phyloP scores from a whole-genome alignment of 2,888 invertebrate genomes.

The Achlya flavicornis region DNA sequence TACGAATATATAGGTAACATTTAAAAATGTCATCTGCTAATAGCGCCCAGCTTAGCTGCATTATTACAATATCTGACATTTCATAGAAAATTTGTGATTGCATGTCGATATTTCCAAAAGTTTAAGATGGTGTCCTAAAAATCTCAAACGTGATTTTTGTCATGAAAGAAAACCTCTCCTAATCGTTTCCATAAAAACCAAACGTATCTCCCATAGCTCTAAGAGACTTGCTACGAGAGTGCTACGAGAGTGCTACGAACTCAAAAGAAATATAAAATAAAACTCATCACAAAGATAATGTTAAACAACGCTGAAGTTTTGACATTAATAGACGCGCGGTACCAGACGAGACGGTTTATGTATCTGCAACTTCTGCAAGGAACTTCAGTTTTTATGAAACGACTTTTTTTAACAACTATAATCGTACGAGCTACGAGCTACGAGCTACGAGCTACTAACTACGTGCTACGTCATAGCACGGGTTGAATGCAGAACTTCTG shows the following conservation, averaged over 20 bases:
- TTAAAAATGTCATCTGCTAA: no score
- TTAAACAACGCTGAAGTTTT: background rate
- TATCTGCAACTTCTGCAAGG: background rate
- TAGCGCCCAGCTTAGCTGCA: no score
- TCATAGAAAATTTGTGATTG: no score
- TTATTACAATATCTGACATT: no score
- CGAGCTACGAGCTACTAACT: background rate
- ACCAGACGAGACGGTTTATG: background rate
- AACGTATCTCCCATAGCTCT: background rate
- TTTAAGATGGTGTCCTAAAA: no score
- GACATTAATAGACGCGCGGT: background rate
- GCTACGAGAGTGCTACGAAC: slow-evolving; percentile 7
- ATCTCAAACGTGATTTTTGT: background rate
- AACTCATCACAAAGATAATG: slow-evolving; percentile 6
- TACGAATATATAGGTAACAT: no score
- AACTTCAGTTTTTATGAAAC: background rate
- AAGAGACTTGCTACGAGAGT: slow-evolving; percentile 3
- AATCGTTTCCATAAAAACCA: background rate
- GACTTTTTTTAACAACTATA: background rate
- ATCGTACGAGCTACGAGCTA: background rate
- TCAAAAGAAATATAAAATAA: slow-evolving; percentile 1
- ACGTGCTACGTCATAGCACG: background rate
- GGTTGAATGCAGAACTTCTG: background rate
- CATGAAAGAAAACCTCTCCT: background rate
- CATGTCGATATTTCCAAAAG: no score